Evolutionary conservation across 2,797 vertebrate genomes (phyloP).

Genomic region (Liasis olivaceus): DNA sequence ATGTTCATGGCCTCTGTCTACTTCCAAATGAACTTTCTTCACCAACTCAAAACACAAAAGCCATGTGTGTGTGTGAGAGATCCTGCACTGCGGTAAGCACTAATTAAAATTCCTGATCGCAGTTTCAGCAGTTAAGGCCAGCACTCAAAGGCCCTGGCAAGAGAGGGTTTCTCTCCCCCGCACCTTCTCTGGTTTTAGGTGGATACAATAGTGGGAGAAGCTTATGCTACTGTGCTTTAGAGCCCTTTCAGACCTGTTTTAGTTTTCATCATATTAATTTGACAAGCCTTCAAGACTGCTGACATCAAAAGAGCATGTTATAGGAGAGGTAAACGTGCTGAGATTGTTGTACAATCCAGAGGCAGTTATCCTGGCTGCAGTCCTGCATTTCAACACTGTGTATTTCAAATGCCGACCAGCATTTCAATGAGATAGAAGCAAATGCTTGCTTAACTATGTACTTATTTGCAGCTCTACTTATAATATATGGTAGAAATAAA

Average conservation of each 20-base stretch:
- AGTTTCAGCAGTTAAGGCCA: slow-evolving; percentile 32
- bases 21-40: slow-evolving; percentile 22
- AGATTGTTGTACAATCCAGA: background rate
- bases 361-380: slow-evolving; percentile 6
- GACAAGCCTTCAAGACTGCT: slow-evolving; percentile 13
- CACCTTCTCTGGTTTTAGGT: background rate
- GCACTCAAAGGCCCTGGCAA: slow-evolving; percentile 24
- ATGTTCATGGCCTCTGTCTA: slow-evolving; percentile 10
- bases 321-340: slow-evolving; percentile 7
- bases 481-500: background rate
- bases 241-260: slow-evolving; percentile 19
- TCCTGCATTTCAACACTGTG: slow-evolving; percentile 33
- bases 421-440: background rate
- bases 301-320: slow-evolving; percentile 3
- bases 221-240: background rate
- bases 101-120: slow-evolving; percentile 45
- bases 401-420: slow-evolving; percentile 17
- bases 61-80: background rate
- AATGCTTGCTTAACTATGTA: background rate
- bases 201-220: slow-evolving; percentile 16
- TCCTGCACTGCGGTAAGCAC: slow-evolving; percentile 5
- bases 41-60: slow-evolving; percentile 4
- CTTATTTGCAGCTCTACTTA: background rate
- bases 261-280: slow-evolving; percentile 17
- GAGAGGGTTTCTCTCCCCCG: background rate